Evolutionary conservation across 2,113 vertebrate genomes (phyloP).

Genomic region (Hepsetus odoe): DNA sequence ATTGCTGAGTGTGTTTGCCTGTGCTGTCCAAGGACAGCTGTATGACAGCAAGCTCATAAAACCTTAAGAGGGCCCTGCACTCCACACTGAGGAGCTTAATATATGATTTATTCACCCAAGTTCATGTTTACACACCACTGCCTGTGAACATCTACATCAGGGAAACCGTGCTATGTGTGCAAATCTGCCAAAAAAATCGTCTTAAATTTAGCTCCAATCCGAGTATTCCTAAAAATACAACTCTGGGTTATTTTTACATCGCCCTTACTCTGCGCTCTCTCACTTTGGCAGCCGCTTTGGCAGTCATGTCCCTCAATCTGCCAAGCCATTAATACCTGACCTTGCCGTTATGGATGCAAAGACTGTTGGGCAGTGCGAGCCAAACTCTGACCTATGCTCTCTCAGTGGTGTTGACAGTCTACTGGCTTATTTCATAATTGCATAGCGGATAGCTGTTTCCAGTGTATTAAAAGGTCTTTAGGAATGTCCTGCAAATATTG

Average conservation of each 20-base stretch:
- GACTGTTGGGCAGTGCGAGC: conserved; percentile 17
- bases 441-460: conserved; percentile 30
- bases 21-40: neutral
- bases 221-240: neutral
- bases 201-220: neutral
- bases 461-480: conserved; percentile 35
- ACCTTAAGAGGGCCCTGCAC: neutral
- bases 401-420: conserved; percentile 16
- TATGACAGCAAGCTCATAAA: neutral
- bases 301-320: neutral
- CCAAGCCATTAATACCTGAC: conserved; percentile 6
- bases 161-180: neutral
- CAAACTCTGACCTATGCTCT: conserved; percentile 21
- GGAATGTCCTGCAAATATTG: conserved; percentile 42
- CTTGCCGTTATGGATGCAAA: conserved; percentile 6
- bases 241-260: neutral
- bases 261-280: neutral
- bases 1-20: neutral
- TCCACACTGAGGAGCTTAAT: conserved; percentile 11
- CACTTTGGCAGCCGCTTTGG: neutral
- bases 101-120: neutral
- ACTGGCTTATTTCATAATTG: conserved; percentile 17
- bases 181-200: too few species aligned
- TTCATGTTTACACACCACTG: conserved; percentile 6
- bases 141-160: neutral